Percentiles rank a stretch among this genome's conserved stretches.
Evolutionary conservation across 2,888 invertebrate genomes (phyloP).

Genomic region (Hedychridium roseum): DNA sequence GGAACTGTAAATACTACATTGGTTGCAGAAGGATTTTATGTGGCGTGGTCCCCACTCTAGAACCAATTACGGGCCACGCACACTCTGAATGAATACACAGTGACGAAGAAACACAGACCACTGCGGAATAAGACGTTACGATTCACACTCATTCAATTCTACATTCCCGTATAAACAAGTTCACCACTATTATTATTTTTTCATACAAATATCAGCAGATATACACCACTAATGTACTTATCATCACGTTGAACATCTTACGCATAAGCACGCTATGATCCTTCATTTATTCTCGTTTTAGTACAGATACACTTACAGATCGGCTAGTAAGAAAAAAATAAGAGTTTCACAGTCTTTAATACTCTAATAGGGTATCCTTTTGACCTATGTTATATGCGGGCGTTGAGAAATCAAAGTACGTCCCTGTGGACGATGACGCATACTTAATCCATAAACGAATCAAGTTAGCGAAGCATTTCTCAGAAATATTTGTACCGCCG

Average conservation of each 20-base stretch:
- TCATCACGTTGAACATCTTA: too few relatives aligned
- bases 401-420: conserved; percentile 9
- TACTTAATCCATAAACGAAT: conserved; percentile 11
- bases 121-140: background rate
- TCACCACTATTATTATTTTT: too few relatives aligned
- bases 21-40: conserved; percentile 40
- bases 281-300: too few relatives aligned
- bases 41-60: conserved; percentile 36
- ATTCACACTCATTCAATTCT: conserved; percentile 8
- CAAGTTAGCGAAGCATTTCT: conserved; percentile 18
- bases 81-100: conserved; percentile 5
- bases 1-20: conserved; percentile 40
- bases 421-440: conserved; percentile 28
- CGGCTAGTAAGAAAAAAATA: too few relatives aligned
- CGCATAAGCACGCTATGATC: too few relatives aligned
- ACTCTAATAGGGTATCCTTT: too few relatives aligned
- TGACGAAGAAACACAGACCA: background rate
- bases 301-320: too few relatives aligned
- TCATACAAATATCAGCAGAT: too few relatives aligned
- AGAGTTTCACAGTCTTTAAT: too few relatives aligned
- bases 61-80: conserved; percentile 28
- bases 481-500: conserved; percentile 21
- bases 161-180: too few relatives aligned
- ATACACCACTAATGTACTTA: too few relatives aligned
- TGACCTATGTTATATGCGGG: too few relatives aligned